phyloP scores from a whole-genome alignment of 2,888 invertebrate species.

The Aproaerema taeniolella region DNA sequence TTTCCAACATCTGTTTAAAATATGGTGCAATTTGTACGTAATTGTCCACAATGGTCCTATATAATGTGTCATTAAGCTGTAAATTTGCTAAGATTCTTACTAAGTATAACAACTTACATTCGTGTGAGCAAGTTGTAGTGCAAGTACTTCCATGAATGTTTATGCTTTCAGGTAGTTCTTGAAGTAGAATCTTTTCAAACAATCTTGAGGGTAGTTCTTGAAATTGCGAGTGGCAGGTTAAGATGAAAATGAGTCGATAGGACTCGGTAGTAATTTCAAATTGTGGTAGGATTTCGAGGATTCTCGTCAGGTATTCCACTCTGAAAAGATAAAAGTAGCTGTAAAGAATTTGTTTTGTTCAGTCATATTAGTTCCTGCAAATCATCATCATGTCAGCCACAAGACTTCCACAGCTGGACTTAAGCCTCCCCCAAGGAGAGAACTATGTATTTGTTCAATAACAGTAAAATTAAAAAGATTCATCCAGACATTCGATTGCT shows the following conservation, averaged over 20 bases:
- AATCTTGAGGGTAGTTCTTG: conserved; percentile 27
- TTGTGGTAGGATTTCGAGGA: conserved; percentile 29
- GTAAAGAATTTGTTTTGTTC: too few relatives aligned
- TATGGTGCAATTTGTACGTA: conserved; percentile 29
- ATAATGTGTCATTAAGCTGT: conserved; percentile 22
- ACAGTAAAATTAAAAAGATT: too few relatives aligned
- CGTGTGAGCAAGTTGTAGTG: conserved; percentile 13
- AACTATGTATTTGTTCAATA: too few relatives aligned
- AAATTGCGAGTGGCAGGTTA: conserved; percentile 53
- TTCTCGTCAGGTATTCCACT: conserved; percentile 32
- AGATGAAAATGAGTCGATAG: conserved; percentile 39
- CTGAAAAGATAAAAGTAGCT: conserved; percentile 46
- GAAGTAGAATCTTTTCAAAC: conserved; percentile 29
- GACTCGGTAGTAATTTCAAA: conserved; percentile 25
- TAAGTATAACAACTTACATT: conserved; percentile 34
- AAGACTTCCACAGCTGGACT: too few relatives aligned
- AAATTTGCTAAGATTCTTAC: conserved; percentile 50
- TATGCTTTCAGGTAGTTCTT: conserved; percentile 25
- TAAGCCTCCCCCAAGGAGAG: too few relatives aligned
- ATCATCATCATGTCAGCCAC: too few relatives aligned
- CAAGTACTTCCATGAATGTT: conserved; percentile 22
- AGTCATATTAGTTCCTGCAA: too few relatives aligned
- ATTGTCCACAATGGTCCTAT: conserved; percentile 28
- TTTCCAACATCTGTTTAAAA: conserved; percentile 29
- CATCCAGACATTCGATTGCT: too few relatives aligned